Evolutionary conservation across 1,140 invertebrate species (phyloP).

Genomic region (Drosophila pachea): DNA sequence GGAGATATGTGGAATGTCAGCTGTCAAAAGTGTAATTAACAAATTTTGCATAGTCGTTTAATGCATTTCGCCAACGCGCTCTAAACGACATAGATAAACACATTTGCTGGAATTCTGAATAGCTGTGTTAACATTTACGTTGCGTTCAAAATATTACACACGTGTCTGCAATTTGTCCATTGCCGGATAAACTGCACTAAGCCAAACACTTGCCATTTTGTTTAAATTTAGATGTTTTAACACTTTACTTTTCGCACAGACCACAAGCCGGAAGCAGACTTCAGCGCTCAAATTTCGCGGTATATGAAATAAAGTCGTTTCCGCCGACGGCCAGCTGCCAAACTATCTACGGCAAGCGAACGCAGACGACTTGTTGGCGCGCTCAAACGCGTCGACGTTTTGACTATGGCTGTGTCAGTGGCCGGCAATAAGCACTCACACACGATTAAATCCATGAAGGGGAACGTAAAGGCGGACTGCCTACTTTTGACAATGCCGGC

Average conservation of each 20-base stretch:
- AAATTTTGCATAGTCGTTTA: conserved; percentile 51
- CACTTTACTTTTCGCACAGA: conserved; percentile 33
- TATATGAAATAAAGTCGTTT: conserved; percentile 35
- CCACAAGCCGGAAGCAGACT: conserved; percentile 56
- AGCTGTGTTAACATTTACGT: conserved; percentile 60
- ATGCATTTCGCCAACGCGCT: conserved; percentile 45
- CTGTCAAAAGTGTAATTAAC: conserved; percentile 41
- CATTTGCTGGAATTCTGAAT: conserved; percentile 50
- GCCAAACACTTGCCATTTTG: conserved; percentile 47
- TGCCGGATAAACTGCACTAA: conserved; percentile 36
- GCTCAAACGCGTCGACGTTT: conserved; percentile 52
- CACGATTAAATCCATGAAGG: conserved; percentile 28
- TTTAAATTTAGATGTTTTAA: conserved; percentile 52
- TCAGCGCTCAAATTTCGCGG: conserved; percentile 55
- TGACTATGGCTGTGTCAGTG: conserved; percentile 15
- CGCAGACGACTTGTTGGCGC: conserved; percentile 71
- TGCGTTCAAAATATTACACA: conserved; percentile 11
- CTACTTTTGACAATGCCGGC: conserved; percentile 51
- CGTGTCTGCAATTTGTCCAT: conserved; percentile 7
- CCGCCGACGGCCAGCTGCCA: conserved; percentile 42
- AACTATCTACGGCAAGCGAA: conserved; percentile 55
- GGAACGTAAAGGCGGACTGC: background rate
- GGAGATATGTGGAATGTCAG: conserved; percentile 29
- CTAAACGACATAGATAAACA: conserved; percentile 57
- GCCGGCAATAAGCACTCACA: conserved; percentile 33